Base-by-base conservation (phyloP, 2,888 invertebrate genomes). In the Nomada fucata region DNA sequence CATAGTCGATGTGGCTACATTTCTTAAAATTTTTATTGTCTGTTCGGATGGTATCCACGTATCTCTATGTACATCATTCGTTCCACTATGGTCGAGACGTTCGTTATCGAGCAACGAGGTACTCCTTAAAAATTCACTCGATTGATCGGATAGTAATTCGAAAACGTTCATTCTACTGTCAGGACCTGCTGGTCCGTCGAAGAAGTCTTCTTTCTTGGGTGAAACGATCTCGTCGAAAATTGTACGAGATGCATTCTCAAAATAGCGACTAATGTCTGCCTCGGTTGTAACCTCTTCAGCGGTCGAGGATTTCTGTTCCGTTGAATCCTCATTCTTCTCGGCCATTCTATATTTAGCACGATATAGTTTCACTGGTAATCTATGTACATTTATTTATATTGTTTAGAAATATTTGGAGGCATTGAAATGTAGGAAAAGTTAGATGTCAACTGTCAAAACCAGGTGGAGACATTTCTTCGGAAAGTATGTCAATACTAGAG, bases 41-140 rank as follows among this genome's bases (percentile, higher is more conserved):
- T 95, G 95, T 85, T 97, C 97, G 78, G 96, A 96, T 2, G 97
- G 97, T 88, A 98, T 96, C 98, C 98, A 98, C 0, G 96, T 96
- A 94, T 97, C 96, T 88, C 96, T 91, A 65, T 86, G 74, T 2
- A 60, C 60, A 18, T 86, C 83, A 5, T 84, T 91, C 2, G 86
- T 79, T 5, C 72, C 69, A 15, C 71, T 65, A 26, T 91, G 90
- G 36, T 90, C 82, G 2, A 64, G 18, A 18, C 77, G 70, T n/a
- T 83, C 79, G 0, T 69, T 61, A 9, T 55, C 61, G 1, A 82
- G 53, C 4, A 83, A 47, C 2, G 42, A 59, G n/a, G 65, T 67
- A 0, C 20, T 13, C 2, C 82, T 72, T 2, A 84, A 79, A 9
- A 86, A 90, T 81, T 86, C 89, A 10, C 65, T 80, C 0, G 82